Conservation (phyloP, 2,797 vertebrate species). For the Ptychadena robeensis region DNA sequence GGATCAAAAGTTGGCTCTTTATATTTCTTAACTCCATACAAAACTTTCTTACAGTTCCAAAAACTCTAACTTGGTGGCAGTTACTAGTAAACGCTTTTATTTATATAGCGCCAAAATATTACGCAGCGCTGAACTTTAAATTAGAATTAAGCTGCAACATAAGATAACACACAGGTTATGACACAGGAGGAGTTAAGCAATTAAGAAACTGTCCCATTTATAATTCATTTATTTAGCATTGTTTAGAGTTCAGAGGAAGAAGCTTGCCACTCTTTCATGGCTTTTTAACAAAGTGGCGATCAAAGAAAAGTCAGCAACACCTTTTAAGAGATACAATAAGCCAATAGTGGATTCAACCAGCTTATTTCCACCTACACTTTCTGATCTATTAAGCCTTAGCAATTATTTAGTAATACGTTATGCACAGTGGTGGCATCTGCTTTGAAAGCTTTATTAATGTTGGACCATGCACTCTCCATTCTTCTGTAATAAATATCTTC, state of each 20-base stretch:
- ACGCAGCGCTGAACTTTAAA: too few species aligned
- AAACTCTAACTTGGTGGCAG: too few species aligned
- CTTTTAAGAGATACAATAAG: not conserved
- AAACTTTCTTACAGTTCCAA: too few species aligned
- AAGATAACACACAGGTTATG: too few species aligned
- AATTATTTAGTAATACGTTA: not conserved
- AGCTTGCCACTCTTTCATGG: not conserved
- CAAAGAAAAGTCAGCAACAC: not conserved
- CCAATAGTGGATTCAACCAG: not conserved
- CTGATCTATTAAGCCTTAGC: not conserved
- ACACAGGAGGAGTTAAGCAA: too few species aligned
- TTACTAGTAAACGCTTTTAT: too few species aligned
- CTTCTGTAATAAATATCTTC: too few species aligned
- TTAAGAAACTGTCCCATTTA: not conserved
- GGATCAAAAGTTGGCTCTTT: too few species aligned
- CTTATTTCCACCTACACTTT: not conserved
- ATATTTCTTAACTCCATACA: too few species aligned
- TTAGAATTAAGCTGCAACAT: too few species aligned
- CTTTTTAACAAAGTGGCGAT: not conserved
- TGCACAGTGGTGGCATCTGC: not conserved
- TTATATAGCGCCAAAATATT: too few species aligned
- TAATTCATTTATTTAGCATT: not conserved
- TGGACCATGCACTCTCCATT: too few species aligned
- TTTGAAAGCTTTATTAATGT: not conserved
- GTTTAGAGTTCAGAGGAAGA: not conserved